Base-by-base conservation (phyloP, 2,113 vertebrate genomes). In the Cacatua alba region DNA sequence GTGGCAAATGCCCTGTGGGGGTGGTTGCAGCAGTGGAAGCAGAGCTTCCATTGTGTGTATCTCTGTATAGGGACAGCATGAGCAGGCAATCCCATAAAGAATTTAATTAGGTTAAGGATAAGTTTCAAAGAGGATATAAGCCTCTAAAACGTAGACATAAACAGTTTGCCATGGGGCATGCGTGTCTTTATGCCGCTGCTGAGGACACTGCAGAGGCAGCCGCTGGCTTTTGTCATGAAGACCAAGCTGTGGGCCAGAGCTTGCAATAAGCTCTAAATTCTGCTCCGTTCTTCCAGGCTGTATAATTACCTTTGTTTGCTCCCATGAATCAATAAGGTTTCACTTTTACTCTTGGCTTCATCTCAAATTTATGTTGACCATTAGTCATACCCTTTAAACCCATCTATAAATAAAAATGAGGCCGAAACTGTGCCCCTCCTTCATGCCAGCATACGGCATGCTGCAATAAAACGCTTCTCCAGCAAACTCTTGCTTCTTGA, bases 201-300 rank as follows among this genome's bases (percentile, higher is more conserved):
- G 93, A 95, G 91, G 94, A 91, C 94, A 60, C 86, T 64, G 69
- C 72, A 72, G 93, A 82, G 77, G 53, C 94, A 94, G 83, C 88
- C 80, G 18, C 60, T 55, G 94, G 49, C n/a, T 90, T 53, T 71
- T 81, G 76, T 64, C 49, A 18, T 0, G 14, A 67, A 62, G 62
- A 46, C 85, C 44, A n/a, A 33, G 43, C 67, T 48, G 23, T 84
- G 69, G 83, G 52, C 11, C 60, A 12, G 0, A 17, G 69, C 69
- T 49, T 60, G 52, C 3, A 7, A 60, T 67, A 48, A 29, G 24
- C 78, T 68, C 78, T 44, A 24, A 75, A 43, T 39, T 71, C 60
- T 48, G 29, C 29, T 57, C n/a, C 0, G 0, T 78, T 82, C 41
- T 72, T 88, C 7, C 81, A 39, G 52, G 39, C 85, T 80, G 18